These are phyloP conservation scores for Lamprotornis superbus DNA, from an alignment of 2,113 vertebrate species.

Conservation along the genomic window DNA sequence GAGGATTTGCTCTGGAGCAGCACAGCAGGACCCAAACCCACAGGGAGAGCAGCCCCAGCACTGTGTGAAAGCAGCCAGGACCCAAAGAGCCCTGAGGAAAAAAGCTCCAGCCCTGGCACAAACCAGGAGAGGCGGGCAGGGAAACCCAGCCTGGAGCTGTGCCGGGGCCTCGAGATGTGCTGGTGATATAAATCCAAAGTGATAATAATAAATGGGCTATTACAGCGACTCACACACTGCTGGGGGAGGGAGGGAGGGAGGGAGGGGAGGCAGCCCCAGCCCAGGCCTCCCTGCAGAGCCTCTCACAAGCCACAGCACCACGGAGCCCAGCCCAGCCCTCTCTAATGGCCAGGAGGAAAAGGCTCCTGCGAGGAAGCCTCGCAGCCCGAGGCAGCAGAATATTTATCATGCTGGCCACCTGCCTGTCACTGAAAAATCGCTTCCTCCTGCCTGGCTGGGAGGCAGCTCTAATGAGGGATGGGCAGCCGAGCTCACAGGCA, in stretches of 20 bases:
- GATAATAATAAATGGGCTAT: conserved; percentile 45
- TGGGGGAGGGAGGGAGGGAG: neutral
- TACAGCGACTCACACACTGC: neutral
- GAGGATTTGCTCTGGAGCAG: neutral
- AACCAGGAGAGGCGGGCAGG: neutral
- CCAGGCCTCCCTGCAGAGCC: neutral
- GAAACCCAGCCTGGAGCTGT: neutral
- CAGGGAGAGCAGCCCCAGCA: neutral
- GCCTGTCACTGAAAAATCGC: conserved; percentile 37
- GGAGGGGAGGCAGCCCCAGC: neutral
- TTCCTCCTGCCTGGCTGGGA: conserved; percentile 12
- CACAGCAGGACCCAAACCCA: fast-evolving
- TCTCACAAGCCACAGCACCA: neutral
- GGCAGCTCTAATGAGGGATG: conserved; percentile 24
- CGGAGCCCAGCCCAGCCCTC: neutral
- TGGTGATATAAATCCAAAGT: neutral
- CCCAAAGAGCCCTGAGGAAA: neutral
- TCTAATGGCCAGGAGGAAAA: neutral
- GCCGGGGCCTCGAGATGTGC: neutral
- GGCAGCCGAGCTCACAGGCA: neutral
- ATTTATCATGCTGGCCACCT: conserved; percentile 49
- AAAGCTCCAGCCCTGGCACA: neutral
- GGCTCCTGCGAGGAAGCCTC: conserved; percentile 10
- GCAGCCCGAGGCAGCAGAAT: conserved; percentile 34
- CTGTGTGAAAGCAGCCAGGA: fast-evolving